Conservation (phyloP, 1,140 invertebrate species). For the Penaeus chinensis region DNA sequence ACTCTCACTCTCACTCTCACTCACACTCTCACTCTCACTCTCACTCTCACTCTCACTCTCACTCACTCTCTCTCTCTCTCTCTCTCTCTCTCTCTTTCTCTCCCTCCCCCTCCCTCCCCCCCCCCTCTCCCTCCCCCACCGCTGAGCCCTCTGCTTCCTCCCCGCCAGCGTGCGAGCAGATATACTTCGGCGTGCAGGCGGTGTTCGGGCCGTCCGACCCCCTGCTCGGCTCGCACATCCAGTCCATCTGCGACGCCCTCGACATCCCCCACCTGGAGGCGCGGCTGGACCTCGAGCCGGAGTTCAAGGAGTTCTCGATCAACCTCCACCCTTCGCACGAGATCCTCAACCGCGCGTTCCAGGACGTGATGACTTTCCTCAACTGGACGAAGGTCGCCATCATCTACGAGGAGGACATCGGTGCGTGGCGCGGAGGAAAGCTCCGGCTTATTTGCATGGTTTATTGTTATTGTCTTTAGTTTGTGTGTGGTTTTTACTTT, state of each 20-base stretch:
- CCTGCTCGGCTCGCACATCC: constrained; percentile 83
- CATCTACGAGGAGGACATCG: constrained; percentile 90
- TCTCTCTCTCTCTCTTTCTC: no score
- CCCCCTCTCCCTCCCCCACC: no score
- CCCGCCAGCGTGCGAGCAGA: constrained; percentile 83
- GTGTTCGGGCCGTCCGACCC: constrained; percentile 90
- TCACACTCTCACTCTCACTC: no score
- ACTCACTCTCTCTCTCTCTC: no score
- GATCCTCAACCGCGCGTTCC: constrained; percentile 85
- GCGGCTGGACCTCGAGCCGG: constrained; percentile 68
- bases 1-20: no score
- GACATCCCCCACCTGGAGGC: constrained; percentile 91
- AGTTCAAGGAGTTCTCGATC: constrained; percentile 83
- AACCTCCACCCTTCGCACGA: constrained; percentile 90
- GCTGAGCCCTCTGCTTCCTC: constrained; percentile 35
- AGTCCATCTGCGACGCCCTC: constrained; percentile 87
- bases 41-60: no score
- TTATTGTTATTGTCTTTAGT: no score
- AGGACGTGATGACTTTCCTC: constrained; percentile 86
- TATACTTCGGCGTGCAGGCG: constrained; percentile 86
- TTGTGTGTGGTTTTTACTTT: no score
- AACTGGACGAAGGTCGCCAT: constrained; percentile 95
- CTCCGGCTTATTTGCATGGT: no score
- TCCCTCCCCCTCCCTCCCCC: no score
- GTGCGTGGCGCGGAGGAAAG: constrained; percentile 73